Conservation (phyloP, 2,888 invertebrate species). For the Lamproptera curius region DNA sequence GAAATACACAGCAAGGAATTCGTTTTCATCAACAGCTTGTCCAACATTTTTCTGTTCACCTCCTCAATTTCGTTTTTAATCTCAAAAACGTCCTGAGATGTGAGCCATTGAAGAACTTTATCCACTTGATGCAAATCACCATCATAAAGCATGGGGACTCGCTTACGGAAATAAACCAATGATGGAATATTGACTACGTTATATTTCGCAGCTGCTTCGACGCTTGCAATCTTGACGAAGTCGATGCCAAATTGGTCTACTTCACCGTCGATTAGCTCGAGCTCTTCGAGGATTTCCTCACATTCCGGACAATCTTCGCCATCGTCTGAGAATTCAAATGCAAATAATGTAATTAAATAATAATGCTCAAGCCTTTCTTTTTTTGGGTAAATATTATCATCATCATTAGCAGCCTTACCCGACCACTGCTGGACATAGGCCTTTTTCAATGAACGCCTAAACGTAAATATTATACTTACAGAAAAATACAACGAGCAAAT, state of each 20-base stretch:
- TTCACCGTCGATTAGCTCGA: conserved; percentile 97
- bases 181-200: conserved; percentile 91
- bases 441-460: too few species aligned
- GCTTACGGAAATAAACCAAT: conserved; percentile 90
- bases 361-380: not conserved
- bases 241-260: conserved; percentile 96
- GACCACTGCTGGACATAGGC: too few species aligned
- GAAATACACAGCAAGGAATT: conserved; percentile 96
- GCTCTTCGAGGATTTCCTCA: conserved; percentile 91
- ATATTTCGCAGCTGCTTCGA: conserved; percentile 89
- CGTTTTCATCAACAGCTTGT: conserved; percentile 96
- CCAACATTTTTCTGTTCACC: conserved; percentile 97
- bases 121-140: conserved; percentile 93
- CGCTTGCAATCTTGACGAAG: conserved; percentile 93
- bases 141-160: conserved; percentile 91
- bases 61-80: conserved; percentile 98
- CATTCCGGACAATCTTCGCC: conserved; percentile 95
- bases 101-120: conserved; percentile 91
- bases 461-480: conserved; percentile 85
- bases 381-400: not conserved
- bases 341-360: not conserved
- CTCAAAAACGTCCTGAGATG: conserved; percentile 96
- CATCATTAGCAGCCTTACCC: too few species aligned
- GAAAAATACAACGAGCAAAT: conserved; percentile 93
- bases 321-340: conserved; percentile 80